Base-by-base conservation (phyloP, 2,797 vertebrate species). In the Anomalospiza imberbis region DNA sequence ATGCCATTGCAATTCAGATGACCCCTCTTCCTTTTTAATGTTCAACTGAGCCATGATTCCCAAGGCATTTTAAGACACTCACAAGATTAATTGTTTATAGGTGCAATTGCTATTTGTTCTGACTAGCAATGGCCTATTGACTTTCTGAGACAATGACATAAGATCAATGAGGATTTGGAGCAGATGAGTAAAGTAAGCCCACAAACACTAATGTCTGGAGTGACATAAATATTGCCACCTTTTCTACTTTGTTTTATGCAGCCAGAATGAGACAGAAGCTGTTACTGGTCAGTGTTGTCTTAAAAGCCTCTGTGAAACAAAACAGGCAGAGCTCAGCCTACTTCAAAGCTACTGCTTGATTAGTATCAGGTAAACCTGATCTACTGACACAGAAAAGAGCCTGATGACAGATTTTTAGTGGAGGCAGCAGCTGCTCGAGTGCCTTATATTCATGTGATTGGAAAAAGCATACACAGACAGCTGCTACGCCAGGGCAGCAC, bases 151-250 rank as follows among this genome's bases (percentile, higher is more conserved):
- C 58, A 54, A 81, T 90, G 88, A 57, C 47, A 54, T 61, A 70
- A 95, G 72, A 94, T 95, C 89, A 74, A 67, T 92, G 48, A 70
- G 47, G 81, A 88, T 95, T 95, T 95, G 25, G 26, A 91, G 76
- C 85, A 88, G 65, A 89, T 71, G 57, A 87, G 85, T 68, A 89
- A 91, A 85, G 65, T 77, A 77, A 74, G 68, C 75, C 45, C 42
- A 63, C 82, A 89, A 74, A 89, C 32, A 61, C 26, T 2, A 2
- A 71, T n/a, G 28, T 54, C 82, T 77, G 62, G 32, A 88, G 48
- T 62, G 47, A 68, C 16, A 12, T 78, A 85, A 62, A 86, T 88
- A 70, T 72, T 75, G 82, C 74, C 77, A 79, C 80, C 51, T 75
- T 84, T 89, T 22, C 61, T 91, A 7, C 62, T 72, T 91, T 44